These are phyloP conservation scores for Diachrysia chrysitis DNA, from an alignment of 2,888 invertebrate genomes.

Conservation along the genomic window DNA sequence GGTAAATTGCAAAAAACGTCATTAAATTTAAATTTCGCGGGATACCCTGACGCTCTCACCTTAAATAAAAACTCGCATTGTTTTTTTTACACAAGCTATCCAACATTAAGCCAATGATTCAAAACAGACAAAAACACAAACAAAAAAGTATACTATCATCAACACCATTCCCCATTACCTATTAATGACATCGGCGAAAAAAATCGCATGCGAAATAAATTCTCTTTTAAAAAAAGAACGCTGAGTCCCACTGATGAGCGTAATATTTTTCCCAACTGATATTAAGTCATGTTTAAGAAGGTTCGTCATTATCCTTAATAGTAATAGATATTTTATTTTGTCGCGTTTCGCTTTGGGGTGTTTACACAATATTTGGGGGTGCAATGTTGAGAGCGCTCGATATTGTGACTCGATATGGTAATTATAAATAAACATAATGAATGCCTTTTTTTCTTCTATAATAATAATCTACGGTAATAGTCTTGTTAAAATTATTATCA, in stretches of 20 bases:
- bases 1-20: too few relatives aligned
- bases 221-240: conserved; percentile 62
- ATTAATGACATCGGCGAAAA: conserved; percentile 60
- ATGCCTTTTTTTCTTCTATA: too few relatives aligned
- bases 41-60: too few relatives aligned
- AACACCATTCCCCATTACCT: conserved; percentile 66
- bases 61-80: too few relatives aligned
- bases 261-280: conserved; percentile 88
- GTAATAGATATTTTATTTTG: conserved; percentile 90
- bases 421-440: background rate
- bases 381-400: conserved; percentile 59
- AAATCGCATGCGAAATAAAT: conserved; percentile 62
- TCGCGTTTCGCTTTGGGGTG: conserved; percentile 84
- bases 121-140: conserved; percentile 11
- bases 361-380: conserved; percentile 80
- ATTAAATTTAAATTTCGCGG: too few relatives aligned
- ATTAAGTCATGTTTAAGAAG: conserved; percentile 90
- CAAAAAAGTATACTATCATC: conserved; percentile 56
- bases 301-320: conserved; percentile 88
- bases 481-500: too few relatives aligned
- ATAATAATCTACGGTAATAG: too few relatives aligned
- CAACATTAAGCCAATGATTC: conserved; percentile 11
- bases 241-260: conserved; percentile 78
- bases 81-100: background rate
- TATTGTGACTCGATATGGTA: conserved; percentile 19